Percentiles rank a stretch among this genome's conserved stretches.
phyloP scores from a whole-genome alignment of 2,113 vertebrate genomes.

The Jacana jacana region DNA sequence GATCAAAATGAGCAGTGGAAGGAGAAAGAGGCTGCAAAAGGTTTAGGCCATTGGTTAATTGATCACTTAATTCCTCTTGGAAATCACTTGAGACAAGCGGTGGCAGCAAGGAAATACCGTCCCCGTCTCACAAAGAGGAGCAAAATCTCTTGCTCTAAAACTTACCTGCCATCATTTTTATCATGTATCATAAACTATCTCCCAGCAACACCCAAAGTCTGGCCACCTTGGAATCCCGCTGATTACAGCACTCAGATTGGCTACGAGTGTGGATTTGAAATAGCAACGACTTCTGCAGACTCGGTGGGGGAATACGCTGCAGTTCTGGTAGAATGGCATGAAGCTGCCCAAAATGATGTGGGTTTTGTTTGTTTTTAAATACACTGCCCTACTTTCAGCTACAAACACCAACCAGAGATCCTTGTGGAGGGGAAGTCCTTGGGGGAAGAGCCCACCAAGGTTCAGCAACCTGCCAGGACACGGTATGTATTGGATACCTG shows the following conservation, averaged over 20 bases:
- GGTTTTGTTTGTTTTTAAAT: neutral
- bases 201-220: neutral
- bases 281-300: neutral
- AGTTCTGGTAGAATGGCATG: neutral
- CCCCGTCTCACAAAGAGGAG: neutral
- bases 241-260: neutral
- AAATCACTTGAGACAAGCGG: neutral
- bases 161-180: neutral
- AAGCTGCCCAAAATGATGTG: neutral
- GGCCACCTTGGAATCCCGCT: fast-evolving
- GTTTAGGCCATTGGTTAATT: neutral
- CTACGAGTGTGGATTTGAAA: neutral
- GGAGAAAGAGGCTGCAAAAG: neutral
- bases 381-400: neutral
- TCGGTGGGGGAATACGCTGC: neutral
- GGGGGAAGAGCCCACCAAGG: neutral
- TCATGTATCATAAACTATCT: neutral
- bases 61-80: neutral
- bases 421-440: neutral
- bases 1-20: neutral
- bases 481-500: fast-evolving
- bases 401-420: neutral
- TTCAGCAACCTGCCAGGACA: neutral
- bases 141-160: neutral
- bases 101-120: neutral